Evolutionary conservation across 1,140 invertebrate species (phyloP), one percentile per base, ranked within the genome.

Genomic region (Trichonephila clavipes): DNA sequence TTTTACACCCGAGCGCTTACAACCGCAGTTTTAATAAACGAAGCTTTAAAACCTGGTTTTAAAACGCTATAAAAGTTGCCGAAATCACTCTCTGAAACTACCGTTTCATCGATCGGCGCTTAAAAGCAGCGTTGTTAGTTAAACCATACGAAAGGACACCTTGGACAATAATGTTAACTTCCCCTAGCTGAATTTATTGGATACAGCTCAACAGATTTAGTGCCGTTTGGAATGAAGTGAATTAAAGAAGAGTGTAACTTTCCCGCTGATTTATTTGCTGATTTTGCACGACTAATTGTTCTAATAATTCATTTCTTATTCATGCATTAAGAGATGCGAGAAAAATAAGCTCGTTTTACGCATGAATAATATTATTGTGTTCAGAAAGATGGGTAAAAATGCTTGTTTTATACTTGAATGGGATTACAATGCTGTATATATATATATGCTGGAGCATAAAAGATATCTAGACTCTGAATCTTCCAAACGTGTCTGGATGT

Each of bases 1-100:
- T 83, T 85, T 85, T 24, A 18, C 24, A 40, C 40, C 34, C 72
- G 21, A 77, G 24, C 72, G 72, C 24, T 24, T 2, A 83, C n/a
- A 12, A 83, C 82, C 19, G 82, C 82, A 24, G 82, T 85, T 85
- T 85, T 85, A 85, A 85, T 85, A 85, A 85, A 85, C 82, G 82
- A 21, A 59, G 82, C 44, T 58, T 85, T 85, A 58, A 85, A 85
- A 77, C 82, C 24, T 12, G 58, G n/a, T 21, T 85, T 24, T 24
- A 85, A 85, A 59, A 59, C 44, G 58, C 58, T 58, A 59, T 51
- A 59, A 85, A 85, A 77, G 72, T 77, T 18, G 72, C 14, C 28
- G 4, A 77, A 77, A 77, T 77, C 72, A 40, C 34, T 77, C 28
- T 40, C 72, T 28, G 34, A 34, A 77, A 40, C 72, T 77, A 77